These are phyloP conservation scores for Drosophila sordidapex DNA, from an alignment of 2,888 invertebrate species.

Conservation along the genomic window DNA sequence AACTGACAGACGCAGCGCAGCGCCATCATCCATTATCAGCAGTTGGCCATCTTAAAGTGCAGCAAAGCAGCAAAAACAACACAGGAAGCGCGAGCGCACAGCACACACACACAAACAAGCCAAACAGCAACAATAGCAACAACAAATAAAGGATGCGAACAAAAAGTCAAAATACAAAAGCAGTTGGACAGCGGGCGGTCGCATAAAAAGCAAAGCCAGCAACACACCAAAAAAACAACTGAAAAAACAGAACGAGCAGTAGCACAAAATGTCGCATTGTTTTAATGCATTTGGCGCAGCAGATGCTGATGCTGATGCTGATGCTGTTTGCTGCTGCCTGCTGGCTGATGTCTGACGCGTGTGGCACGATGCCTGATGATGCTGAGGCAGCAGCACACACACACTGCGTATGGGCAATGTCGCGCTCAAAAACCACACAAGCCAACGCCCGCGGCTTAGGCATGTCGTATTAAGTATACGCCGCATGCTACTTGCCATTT, in stretches of 20 bases:
- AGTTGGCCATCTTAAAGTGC: slow-evolving; percentile 80
- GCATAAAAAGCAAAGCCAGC: slow-evolving; percentile 34
- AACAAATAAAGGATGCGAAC: slow-evolving; percentile 17
- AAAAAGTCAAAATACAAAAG: slow-evolving; percentile 34
- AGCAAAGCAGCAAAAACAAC: slow-evolving; percentile 55
- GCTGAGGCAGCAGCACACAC: slow-evolving; percentile 23
- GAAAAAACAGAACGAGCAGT: slow-evolving; percentile 2
- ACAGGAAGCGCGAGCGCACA: slow-evolving; percentile 26
- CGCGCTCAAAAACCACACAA: slow-evolving; percentile 35
- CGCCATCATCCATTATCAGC: slow-evolving; percentile 82
- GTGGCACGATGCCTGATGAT: slow-evolving; percentile 1
- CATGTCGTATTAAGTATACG: slow-evolving; percentile 70
- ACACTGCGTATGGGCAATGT: slow-evolving; percentile 56
- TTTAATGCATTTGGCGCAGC: slow-evolving; percentile 76
- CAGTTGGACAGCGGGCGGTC: slow-evolving; percentile 59
- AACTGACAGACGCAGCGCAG: slow-evolving; percentile 76
- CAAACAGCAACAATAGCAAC: slow-evolving; percentile 13
- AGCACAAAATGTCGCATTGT: slow-evolving; percentile 78
- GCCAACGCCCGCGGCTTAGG: slow-evolving; percentile 39
- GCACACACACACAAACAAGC: slow-evolving; percentile 31
- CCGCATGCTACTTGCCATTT: slow-evolving; percentile 55
- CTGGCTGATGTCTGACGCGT: slow-evolving; percentile 3
- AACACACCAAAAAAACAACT: not conserved
- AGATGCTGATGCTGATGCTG: slow-evolving; percentile 30
- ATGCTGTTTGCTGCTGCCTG: slow-evolving; percentile 12